A percentile compares a stretch with the other conserved stretches of the same genome.
These are phyloP conservation scores for Drosophila truncata DNA, from an alignment of 1,140 invertebrate species.

Conservation along the genomic window DNA sequence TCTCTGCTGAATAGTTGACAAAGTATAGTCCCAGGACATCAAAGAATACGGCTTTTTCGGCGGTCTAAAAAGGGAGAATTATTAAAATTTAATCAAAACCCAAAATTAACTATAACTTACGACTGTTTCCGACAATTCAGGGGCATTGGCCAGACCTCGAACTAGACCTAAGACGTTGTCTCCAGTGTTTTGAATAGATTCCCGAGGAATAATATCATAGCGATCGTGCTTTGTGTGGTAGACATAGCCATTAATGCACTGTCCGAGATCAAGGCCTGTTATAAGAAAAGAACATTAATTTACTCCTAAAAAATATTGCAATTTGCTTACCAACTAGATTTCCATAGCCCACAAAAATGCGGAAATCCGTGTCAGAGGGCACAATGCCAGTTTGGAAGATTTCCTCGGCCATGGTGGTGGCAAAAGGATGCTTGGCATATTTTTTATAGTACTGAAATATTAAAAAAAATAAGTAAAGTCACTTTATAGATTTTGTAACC, in stretches of 20 bases:
- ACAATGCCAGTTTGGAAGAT: conserved; percentile 93
- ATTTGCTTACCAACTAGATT: conserved; percentile 58
- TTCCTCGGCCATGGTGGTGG: conserved; percentile 92
- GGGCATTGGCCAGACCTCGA: conserved; percentile 87
- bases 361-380: conserved; percentile 95
- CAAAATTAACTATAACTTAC: conserved; percentile 86
- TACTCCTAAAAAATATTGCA: background rate
- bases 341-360: conserved; percentile 91
- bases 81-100: conserved; percentile 28
- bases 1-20: conserved; percentile 87
- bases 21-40: conserved; percentile 92
- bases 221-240: conserved; percentile 95
- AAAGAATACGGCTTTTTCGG: conserved; percentile 90
- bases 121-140: conserved; percentile 86
- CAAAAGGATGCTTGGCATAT: conserved; percentile 92
- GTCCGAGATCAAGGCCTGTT: conserved; percentile 88
- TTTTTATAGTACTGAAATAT: conserved; percentile 92
- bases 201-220: conserved; percentile 90
- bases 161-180: conserved; percentile 91
- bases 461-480: background rate
- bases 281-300: background rate
- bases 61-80: conserved; percentile 85
- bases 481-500: conserved; percentile 83
- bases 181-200: conserved; percentile 93
- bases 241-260: conserved; percentile 95